Evolutionary conservation across 1,140 invertebrate species (phyloP).

Genomic region (Drosophila tropicalis): DNA sequence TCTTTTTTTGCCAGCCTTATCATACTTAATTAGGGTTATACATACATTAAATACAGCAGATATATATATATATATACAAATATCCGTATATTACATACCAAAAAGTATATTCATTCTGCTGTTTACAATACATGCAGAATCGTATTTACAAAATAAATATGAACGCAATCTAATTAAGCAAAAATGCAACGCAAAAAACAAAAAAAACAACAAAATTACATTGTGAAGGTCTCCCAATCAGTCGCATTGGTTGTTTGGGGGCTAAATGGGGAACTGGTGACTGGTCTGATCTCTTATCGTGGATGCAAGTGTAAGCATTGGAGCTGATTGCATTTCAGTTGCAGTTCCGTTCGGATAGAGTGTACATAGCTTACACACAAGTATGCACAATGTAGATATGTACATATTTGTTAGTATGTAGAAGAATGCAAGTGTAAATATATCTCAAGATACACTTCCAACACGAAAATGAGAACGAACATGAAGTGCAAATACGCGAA

Average conservation of each 20-base stretch:
- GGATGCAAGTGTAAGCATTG: neutral
- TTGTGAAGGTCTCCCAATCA: slow-evolving; percentile 1
- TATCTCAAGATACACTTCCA: neutral
- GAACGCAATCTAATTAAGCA: slow-evolving; percentile 8
- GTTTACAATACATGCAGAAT: slow-evolving; percentile 18
- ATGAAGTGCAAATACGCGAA: neutral
- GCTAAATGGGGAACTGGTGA: neutral
- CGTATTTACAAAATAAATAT: slow-evolving; percentile 47
- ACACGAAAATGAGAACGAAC: neutral
- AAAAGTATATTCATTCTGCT: neutral
- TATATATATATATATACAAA: neutral
- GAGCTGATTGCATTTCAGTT: neutral
- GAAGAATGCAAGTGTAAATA: neutral
- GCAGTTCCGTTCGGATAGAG: neutral
- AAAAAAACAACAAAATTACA: neutral
- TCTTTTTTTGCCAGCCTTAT: slow-evolving; percentile 1
- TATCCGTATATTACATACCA: neutral
- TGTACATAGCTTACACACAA: neutral
- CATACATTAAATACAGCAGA: neutral
- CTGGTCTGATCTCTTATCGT: neutral
- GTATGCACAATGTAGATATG: neutral
- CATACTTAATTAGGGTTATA: neutral
- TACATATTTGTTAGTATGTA: neutral
- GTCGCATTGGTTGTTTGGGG: neutral
- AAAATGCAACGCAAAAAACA: slow-evolving; percentile 1